Percentiles rank a stretch among this genome's conserved stretches.
These are phyloP conservation scores for Nasonia vitripennis DNA, from an alignment of 1,140 invertebrate genomes.

Conservation along the genomic window DNA sequence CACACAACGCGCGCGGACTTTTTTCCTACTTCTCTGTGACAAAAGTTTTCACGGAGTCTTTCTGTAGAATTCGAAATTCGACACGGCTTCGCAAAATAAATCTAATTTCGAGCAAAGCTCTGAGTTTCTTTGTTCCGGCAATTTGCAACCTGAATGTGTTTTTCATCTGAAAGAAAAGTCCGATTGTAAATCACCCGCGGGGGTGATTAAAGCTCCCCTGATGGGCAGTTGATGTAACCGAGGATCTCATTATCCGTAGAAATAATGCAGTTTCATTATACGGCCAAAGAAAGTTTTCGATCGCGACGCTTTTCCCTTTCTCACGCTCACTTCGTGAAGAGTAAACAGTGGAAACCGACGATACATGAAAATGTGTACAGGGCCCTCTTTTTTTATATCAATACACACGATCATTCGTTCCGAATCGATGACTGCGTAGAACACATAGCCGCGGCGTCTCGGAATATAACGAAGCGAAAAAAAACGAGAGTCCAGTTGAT, in stretches of 20 bases:
- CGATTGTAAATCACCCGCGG: too few species aligned
- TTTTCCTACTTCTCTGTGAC: neutral
- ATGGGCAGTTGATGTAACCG: neutral
- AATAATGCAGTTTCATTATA: neutral
- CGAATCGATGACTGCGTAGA: neutral
- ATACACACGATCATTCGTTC: constrained; percentile 2
- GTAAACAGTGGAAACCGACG: neutral
- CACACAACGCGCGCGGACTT: neutral
- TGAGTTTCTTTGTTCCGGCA: too few species aligned
- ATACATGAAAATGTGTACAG: neutral
- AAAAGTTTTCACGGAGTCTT: neutral
- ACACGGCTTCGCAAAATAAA: neutral
- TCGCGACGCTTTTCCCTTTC: neutral
- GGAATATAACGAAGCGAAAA: neutral
- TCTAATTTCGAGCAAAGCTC: neutral
- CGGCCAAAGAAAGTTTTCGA: neutral
- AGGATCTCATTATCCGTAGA: neutral
- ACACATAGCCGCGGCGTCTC: neutral
- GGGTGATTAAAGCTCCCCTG: neutral
- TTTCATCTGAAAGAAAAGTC: too few species aligned
- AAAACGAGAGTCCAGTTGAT: neutral
- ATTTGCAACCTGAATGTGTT: too few species aligned
- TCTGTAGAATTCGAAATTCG: too few species aligned
- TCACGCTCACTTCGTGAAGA: neutral
- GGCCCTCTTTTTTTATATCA: neutral